These are phyloP conservation scores for Triplophysa siluroides DNA, from an alignment of 2,113 vertebrate species.

Conservation along the genomic window DNA sequence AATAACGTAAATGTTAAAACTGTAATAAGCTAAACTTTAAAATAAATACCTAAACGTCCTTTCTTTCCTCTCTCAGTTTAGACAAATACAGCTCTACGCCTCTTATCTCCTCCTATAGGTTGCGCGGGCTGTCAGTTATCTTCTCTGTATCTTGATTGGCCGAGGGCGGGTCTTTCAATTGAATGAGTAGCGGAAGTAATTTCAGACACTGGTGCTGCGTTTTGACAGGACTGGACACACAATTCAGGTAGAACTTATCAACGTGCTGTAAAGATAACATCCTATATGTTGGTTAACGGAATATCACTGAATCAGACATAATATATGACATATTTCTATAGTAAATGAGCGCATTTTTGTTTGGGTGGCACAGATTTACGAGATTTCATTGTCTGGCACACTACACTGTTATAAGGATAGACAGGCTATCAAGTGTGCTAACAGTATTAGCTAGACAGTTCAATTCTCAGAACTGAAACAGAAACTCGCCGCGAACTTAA, in stretches of 20 bases:
- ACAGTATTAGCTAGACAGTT: conserved; percentile 28
- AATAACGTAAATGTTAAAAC: no score
- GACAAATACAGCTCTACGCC: not conserved
- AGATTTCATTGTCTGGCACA: conserved; percentile 12
- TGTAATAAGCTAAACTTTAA: no score
- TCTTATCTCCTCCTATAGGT: conserved; percentile 50
- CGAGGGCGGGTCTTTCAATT: conserved; percentile 54
- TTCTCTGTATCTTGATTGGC: conserved; percentile 62
- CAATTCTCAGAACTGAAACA: conserved; percentile 31
- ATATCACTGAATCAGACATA: not conserved
- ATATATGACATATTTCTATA: not conserved
- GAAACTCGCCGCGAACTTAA: not conserved
- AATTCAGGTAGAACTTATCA: conserved; percentile 56
- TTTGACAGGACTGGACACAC: conserved; percentile 65
- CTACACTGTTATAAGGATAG: not conserved
- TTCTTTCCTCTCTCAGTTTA: not conserved
- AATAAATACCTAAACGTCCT: no score
- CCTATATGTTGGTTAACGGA: not conserved
- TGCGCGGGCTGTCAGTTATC: conserved; percentile 3
- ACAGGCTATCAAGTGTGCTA: conserved; percentile 37
- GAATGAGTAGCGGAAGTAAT: conserved; percentile 73
- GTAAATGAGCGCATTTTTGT: not conserved
- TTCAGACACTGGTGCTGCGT: conserved; percentile 70
- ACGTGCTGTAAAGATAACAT: not conserved
- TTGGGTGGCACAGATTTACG: not conserved